These are phyloP conservation scores for Rhagologus leucostigma DNA, from an alignment of 2,113 vertebrate genomes.

Conservation along the genomic window DNA sequence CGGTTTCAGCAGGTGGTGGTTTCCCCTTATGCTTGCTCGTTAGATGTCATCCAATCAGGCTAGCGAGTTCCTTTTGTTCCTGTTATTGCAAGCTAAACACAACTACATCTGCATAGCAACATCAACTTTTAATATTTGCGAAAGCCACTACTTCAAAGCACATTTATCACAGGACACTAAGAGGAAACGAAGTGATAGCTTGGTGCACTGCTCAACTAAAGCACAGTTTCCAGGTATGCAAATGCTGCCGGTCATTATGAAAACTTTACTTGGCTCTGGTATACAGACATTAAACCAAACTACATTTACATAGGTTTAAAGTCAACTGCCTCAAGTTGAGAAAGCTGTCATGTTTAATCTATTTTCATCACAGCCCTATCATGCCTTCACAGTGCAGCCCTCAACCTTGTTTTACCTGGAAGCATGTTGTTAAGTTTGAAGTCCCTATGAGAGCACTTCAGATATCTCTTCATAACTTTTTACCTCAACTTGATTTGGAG, in stretches of 20 bases:
- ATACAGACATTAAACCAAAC: not conserved
- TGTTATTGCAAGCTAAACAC: not conserved
- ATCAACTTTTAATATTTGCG: not conserved
- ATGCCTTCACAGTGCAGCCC: not conserved
- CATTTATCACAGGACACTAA: not conserved
- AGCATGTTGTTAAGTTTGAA: not conserved
- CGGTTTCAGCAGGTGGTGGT: not conserved
- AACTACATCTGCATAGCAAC: not conserved
- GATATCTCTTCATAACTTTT: not conserved
- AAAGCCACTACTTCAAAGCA: not conserved
- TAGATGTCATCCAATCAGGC: not conserved
- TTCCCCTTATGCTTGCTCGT: not conserved
- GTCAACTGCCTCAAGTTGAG: not conserved
- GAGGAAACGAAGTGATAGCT: not conserved
- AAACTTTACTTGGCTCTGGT: not conserved
- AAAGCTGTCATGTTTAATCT: not conserved
- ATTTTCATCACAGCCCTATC: not conserved
- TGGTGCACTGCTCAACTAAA: not conserved
- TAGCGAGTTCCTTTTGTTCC: not conserved
- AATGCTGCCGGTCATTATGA: not conserved
- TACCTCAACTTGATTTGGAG: not conserved
- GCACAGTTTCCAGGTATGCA: not conserved
- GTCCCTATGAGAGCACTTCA: not conserved
- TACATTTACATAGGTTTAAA: not conserved
- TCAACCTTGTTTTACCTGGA: accelerated